Conservation (phyloP, 2,888 invertebrate species). For the Scelioninae gen. 2 region DNA sequence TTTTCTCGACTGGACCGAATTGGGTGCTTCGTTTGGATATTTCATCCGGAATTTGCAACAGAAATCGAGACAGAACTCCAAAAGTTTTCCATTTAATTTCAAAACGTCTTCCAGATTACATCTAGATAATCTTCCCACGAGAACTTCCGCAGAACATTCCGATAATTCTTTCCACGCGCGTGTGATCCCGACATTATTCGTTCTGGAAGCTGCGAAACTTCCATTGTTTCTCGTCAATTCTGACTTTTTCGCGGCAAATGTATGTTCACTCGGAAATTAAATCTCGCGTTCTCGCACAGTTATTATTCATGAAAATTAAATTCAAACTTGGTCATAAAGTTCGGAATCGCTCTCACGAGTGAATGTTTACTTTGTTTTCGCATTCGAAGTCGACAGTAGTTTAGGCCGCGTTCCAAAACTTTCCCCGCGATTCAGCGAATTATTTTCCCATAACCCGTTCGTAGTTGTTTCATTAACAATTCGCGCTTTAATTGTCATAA, state of each 20-base stretch:
- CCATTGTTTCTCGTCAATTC: slow-evolving; percentile 41
- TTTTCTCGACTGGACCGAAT: too few relatives aligned
- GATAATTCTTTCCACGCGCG: too few relatives aligned
- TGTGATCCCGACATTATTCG: too few relatives aligned
- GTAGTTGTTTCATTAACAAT: slow-evolving; percentile 24
- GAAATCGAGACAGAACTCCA: too few relatives aligned
- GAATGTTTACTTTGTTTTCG: slow-evolving; percentile 58
- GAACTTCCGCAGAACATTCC: too few relatives aligned
- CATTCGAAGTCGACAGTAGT: slow-evolving; percentile 46
- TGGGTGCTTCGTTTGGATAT: too few relatives aligned
- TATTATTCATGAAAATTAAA: slow-evolving; percentile 57
- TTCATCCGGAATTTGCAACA: too few relatives aligned
- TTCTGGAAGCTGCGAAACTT: too few relatives aligned
- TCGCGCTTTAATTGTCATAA: slow-evolving; percentile 17
- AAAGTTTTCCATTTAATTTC: too few relatives aligned
- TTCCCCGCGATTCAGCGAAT: slow-evolving; percentile 27
- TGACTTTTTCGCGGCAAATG: slow-evolving; percentile 34
- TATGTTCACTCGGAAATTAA: slow-evolving; percentile 48
- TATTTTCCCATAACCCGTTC: slow-evolving; percentile 15
- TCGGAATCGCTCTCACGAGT: slow-evolving; percentile 53
- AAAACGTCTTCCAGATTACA: too few relatives aligned
- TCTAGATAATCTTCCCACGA: too few relatives aligned
- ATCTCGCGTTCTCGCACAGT: slow-evolving; percentile 47
- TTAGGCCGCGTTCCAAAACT: slow-evolving; percentile 50
- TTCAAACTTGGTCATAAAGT: slow-evolving; percentile 57